These are phyloP conservation scores for Drosophila gunungcola DNA, from an alignment of 1,140 invertebrate species.

Conservation along the genomic window DNA sequence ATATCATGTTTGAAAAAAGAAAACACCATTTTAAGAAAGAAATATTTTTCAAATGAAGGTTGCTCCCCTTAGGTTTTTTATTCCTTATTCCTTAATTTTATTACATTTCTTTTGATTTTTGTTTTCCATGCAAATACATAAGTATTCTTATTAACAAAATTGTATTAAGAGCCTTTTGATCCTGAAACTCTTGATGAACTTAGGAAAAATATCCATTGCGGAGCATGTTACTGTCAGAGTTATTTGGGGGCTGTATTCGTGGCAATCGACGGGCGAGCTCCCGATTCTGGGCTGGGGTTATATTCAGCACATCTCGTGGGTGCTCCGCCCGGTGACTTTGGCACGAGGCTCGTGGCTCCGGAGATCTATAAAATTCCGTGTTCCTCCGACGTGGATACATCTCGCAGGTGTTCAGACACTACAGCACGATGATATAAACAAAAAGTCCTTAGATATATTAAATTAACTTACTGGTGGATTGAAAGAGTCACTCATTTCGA, in stretches of 20 bases:
- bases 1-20: too few relatives aligned
- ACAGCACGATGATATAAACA: too few relatives aligned
- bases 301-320: constrained; percentile 6
- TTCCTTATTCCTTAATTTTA: too few relatives aligned
- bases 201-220: constrained; percentile 29
- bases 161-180: too few relatives aligned
- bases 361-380: constrained; percentile 12
- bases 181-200: background rate
- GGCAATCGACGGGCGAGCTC: background rate
- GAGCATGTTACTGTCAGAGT: background rate
- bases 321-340: constrained; percentile 20
- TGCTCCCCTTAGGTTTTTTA: too few relatives aligned
- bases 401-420: constrained; percentile 3
- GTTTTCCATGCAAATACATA: too few relatives aligned
- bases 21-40: too few relatives aligned
- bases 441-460: background rate
- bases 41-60: too few relatives aligned
- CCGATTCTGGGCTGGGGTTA: background rate
- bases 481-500: background rate
- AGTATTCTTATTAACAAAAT: too few relatives aligned
- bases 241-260: background rate
- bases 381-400: constrained; percentile 7
- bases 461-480: background rate
- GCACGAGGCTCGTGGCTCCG: background rate
- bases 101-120: too few relatives aligned